A percentile compares a stretch with the other conserved stretches of the same genome.
These are phyloP conservation scores for Etia nguti DNA, from an alignment of 2,113 vertebrate species.

Conservation along the genomic window DNA sequence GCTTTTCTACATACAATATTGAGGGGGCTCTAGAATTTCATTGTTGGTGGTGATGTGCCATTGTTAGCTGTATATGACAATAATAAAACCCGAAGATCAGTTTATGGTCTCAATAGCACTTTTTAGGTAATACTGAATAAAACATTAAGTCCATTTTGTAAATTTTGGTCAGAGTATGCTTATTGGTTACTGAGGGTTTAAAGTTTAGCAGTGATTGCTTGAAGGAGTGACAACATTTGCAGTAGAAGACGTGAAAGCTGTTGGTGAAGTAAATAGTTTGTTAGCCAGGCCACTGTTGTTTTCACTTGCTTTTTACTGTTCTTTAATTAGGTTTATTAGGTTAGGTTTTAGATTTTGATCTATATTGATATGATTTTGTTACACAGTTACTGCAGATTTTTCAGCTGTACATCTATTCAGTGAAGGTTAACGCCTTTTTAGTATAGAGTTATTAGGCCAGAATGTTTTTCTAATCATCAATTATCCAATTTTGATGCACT, in stretches of 20 bases:
- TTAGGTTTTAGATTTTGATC: not conserved
- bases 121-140: not conserved
- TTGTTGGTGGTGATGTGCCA: too few species aligned
- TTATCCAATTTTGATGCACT: not conserved
- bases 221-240: not conserved
- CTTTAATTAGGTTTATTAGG: not conserved
- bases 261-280: not conserved
- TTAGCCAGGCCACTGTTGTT: not conserved
- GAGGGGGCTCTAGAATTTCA: too few species aligned
- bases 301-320: not conserved
- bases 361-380: not conserved
- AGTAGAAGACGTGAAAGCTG: not conserved
- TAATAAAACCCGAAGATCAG: not conserved
- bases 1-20: too few species aligned
- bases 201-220: not conserved
- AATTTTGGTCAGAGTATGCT: not conserved
- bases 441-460: not conserved
- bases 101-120: not conserved
- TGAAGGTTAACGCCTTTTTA: not conserved
- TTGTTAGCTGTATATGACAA: too few species aligned
- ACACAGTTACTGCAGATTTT: not conserved
- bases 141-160: not conserved
- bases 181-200: not conserved
- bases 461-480: not conserved
- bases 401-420: not conserved